Conservation (phyloP, 2,888 invertebrate genomes). For the Epistrophe grossulariae region DNA sequence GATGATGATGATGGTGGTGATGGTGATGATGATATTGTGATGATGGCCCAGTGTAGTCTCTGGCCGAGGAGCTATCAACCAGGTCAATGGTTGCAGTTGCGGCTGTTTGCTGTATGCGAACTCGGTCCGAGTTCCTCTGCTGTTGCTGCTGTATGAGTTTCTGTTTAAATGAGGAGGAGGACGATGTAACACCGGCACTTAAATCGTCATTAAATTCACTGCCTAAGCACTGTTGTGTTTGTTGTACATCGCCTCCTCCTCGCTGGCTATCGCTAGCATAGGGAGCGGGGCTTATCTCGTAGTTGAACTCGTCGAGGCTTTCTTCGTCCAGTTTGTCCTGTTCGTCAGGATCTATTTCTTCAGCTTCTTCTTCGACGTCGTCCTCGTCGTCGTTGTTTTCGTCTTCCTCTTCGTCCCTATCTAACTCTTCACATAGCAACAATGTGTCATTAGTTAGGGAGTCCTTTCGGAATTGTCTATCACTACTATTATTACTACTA, state of each 20-base stretch:
- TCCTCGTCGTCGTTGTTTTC: conserved; percentile 73
- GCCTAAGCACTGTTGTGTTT: conserved; percentile 68
- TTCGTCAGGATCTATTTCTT: conserved; percentile 65
- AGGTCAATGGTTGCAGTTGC: conserved; percentile 69
- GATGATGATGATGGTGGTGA: conserved; percentile 75
- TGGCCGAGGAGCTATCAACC: conserved; percentile 64
- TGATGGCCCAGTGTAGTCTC: conserved; percentile 57
- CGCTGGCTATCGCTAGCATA: conserved; percentile 62
- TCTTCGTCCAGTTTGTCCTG: conserved; percentile 74
- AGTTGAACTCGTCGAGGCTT: conserved; percentile 71
- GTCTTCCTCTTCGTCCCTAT: conserved; percentile 80
- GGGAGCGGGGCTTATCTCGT: conserved; percentile 54
- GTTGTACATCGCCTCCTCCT: conserved; percentile 73
- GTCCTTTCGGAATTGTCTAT: conserved; percentile 80
- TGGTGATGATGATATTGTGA: conserved; percentile 68
- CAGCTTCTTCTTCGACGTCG: conserved; percentile 65
- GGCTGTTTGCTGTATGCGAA: conserved; percentile 70
- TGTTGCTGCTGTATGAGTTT: conserved; percentile 70
- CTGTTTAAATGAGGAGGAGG: conserved; percentile 77
- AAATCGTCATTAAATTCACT: conserved; percentile 77
- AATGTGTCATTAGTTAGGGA: conserved; percentile 82
- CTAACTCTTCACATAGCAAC: conserved; percentile 81
- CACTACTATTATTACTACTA: conserved; percentile 79
- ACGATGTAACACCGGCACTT: conserved; percentile 77
- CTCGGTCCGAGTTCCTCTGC: conserved; percentile 63